Percentiles rank a stretch among this genome's conserved stretches.
Conservation (phyloP, 2,888 invertebrate genomes). For the Ectobius pallidus region DNA sequence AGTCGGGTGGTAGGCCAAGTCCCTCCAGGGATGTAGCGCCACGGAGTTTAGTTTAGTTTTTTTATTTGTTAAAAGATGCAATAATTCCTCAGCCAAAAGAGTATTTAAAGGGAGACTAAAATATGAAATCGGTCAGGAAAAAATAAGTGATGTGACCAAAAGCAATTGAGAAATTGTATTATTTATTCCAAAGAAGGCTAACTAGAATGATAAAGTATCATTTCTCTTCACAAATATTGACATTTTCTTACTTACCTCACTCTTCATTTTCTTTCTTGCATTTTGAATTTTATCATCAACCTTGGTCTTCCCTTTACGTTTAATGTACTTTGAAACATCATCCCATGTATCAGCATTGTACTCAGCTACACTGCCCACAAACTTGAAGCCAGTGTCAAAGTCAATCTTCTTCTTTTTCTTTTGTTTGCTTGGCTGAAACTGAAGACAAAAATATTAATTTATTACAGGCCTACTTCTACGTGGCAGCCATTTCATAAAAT, state of each 20-base stretch:
- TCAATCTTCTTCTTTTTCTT: slow-evolving; percentile 73
- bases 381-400: slow-evolving; percentile 82
- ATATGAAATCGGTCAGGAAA: background rate
- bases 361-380: slow-evolving; percentile 77
- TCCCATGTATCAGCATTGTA: slow-evolving; percentile 85
- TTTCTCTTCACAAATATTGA: no score
- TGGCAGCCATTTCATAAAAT: no score
- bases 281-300: slow-evolving; percentile 84
- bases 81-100: no score
- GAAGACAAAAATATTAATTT: slow-evolving; percentile 46
- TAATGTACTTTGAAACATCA: slow-evolving; percentile 77
- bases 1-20: no score
- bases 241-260: slow-evolving; percentile 53
- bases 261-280: slow-evolving; percentile 59
- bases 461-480: background rate
- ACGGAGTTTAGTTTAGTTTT: no score
- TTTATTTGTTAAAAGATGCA: no score
- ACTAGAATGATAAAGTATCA: no score
- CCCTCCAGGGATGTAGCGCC: no score
- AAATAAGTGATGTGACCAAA: no score
- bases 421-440: slow-evolving; percentile 85
- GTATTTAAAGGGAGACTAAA: no score
- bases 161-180: no score
- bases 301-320: slow-evolving; percentile 78
- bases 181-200: no score